phyloP scores from a whole-genome alignment of 2,797 vertebrate genomes.

The Pseudochirops cupreus region DNA sequence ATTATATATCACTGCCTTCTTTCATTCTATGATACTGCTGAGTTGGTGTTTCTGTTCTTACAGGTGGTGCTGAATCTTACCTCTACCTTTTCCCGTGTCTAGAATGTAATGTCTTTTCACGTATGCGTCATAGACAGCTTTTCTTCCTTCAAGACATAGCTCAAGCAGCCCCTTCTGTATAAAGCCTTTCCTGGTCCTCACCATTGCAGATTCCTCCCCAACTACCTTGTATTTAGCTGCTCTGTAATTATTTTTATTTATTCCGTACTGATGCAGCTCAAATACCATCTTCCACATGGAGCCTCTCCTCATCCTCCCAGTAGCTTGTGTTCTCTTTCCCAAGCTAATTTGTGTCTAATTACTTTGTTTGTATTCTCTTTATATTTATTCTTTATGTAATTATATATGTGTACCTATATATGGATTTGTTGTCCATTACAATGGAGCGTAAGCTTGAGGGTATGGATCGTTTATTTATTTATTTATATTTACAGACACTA shows the following conservation, averaged over 20 bases:
- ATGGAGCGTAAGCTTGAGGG: not conserved
- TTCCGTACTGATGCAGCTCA: not conserved
- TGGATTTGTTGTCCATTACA: not conserved
- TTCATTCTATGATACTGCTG: no score
- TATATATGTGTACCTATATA: not conserved
- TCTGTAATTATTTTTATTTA: not conserved
- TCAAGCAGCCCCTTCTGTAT: no score
- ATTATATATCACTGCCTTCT: no score
- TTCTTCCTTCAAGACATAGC: no score
- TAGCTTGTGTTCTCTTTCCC: not conserved
- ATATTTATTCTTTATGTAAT: not conserved
- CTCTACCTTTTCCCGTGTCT: no score
- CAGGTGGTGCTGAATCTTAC: no score
- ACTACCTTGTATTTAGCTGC: not conserved
- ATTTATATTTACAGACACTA: not conserved
- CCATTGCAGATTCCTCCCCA: not conserved
- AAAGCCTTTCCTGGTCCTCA: not conserved
- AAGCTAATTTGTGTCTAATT: not conserved
- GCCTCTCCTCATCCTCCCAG: not conserved
- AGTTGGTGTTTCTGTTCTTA: no score
- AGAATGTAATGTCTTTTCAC: no score
- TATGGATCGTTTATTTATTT: not conserved
- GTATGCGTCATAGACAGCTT: no score
- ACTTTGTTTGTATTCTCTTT: not conserved
- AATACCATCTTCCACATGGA: no score